Evolutionary conservation across 2,797 vertebrate species (phyloP), one percentile per base, ranked within the genome.

Genomic region (Acanthurus lineatus): DNA sequence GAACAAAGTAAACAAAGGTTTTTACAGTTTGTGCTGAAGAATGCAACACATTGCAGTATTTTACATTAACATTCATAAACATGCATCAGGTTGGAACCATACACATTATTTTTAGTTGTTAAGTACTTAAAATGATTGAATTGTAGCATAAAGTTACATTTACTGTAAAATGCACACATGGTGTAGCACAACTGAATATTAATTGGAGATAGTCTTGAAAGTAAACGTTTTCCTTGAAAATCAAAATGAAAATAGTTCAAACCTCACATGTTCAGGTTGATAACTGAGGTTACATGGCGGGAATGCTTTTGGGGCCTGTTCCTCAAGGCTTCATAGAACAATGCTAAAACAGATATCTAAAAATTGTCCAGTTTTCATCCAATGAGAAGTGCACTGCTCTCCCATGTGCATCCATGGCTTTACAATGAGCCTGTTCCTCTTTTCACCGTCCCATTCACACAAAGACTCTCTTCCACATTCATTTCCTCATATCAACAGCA

Each of bases 321-420:
- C 51, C 25, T 67, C 25, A 25, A 38, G n/a, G 51, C 81, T 56
- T 74, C 51, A 64, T 28, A 35, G 56, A 78, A 78, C 28, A 49
- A 72, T 7, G 35, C 1, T 20, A 22, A 5, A 49, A 48, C 47
- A 59, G 7, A 81, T 69, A 59, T 1, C 35, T 35, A 32, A 11
- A 32, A 45, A 19, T 5, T 19, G 22, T 82, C 87, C 91, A 86
- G 85, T 88, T 90, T 76, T 76, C 5, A 9, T 86, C 69, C 77
- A 47, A 57, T 69, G n/a, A 79, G 67, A 85, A 70, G 69, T 81
- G 80, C 75, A 60, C 64, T 42, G 74, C 42, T 58, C 59, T 68
- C 40, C 15, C 54, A 19, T 49, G 65, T 35, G 40, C 54, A 58
- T 9, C 28, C 53, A 22, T 10, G 53, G 32, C 20, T 44, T 5